Evolutionary conservation across 2,888 invertebrate genomes (phyloP), one percentile per base, ranked within the genome.

Genomic region (Eurois occulta): DNA sequence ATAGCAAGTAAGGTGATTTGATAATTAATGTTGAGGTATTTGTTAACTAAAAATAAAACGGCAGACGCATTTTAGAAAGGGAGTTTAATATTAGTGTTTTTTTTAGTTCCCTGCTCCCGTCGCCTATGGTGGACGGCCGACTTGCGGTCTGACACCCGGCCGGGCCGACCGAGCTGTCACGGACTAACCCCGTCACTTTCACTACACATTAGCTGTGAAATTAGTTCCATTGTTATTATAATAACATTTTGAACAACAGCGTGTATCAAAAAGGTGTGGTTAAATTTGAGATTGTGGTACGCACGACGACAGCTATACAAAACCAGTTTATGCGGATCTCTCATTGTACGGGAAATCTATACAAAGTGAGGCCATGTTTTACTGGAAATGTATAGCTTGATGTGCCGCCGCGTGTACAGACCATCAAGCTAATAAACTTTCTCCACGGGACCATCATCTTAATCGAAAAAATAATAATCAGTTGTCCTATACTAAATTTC

Each of bases 71-170:
- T 60, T 28, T 46, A 43, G 41, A 41, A 78, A 74, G 75, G 76
- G 80, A 78, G 77, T 81, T 81, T 87, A 87, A 87, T 87, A 65
- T 70, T 62, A 83, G 76, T 85, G 75, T 88, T 88, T 86, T 84
- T 93, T 93, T 84, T 94, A 96, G 96, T 86, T 96, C 96, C 62
- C 93, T 96, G 87, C 92, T 95, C 74, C 95, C 95, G 62, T 93
- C 95, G 66, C 94, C 94, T n/a, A 92, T 94, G 92, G 89, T 91
- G 83, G 95, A 94, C 83, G 93, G 91, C 41, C 92, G 94, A 76
- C 91, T 95, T 79, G 91, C 94, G 68, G 96, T 94, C 81, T 96
- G 96, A 96, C 95, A 93, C 84, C 84, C 87, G 83, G 86, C 84
- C 77, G 84, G 84, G 78, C 65, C 79, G 55, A 80, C 78, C 75